Evolutionary conservation across 2,797 vertebrate species (phyloP).

Genomic region (Pseudochirops corinnae): DNA sequence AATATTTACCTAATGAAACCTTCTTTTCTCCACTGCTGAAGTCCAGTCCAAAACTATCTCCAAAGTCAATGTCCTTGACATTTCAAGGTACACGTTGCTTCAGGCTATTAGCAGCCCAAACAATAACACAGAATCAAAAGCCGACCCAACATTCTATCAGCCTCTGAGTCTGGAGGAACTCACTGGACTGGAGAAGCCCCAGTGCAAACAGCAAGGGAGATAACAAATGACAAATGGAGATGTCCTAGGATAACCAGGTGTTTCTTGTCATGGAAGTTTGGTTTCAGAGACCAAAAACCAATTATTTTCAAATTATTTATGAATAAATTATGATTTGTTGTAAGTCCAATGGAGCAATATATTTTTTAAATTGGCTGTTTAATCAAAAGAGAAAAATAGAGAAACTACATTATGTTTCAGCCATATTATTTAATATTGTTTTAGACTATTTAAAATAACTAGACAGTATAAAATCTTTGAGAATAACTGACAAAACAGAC

Average conservation of each 20-base stretch:
- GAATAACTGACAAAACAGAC: too few species aligned
- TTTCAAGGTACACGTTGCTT: background rate
- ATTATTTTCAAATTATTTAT: background rate
- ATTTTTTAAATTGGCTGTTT: background rate
- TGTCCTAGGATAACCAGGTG: background rate
- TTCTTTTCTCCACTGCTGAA: background rate
- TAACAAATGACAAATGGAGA: background rate
- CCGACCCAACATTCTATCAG: background rate
- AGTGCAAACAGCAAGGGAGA: background rate
- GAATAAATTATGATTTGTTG: background rate
- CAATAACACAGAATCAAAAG: background rate
- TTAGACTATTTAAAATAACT: too few species aligned
- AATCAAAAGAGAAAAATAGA: too few species aligned
- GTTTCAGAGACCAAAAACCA: background rate
- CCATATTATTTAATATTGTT: too few species aligned
- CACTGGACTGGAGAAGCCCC: background rate
- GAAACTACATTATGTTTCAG: too few species aligned
- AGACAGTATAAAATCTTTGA: too few species aligned
- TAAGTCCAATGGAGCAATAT: background rate
- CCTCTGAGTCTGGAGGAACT: background rate
- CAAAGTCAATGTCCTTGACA: background rate
- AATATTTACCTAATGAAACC: background rate
- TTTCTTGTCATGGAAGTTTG: background rate
- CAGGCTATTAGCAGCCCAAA: background rate
- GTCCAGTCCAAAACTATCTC: background rate